Percentiles rank a stretch among this genome's conserved stretches.
Conservation (phyloP, 1,140 invertebrate genomes). For the Macrobrachium rosenbergii region DNA sequence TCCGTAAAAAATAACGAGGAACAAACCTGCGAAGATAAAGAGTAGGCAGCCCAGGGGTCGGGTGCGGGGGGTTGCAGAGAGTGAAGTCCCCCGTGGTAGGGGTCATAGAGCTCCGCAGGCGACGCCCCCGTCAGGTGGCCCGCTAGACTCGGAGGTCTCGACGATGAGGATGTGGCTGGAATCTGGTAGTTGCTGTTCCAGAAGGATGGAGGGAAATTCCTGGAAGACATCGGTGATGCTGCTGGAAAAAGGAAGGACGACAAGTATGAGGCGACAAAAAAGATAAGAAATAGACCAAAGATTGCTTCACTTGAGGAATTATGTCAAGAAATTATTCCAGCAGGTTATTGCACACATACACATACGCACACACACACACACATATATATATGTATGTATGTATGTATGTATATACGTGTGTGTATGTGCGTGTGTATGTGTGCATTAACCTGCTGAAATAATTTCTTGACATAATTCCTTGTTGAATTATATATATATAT, state of each 20-base stretch:
- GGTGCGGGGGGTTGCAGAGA: conserved; percentile 38
- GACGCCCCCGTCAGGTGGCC: conserved; percentile 43
- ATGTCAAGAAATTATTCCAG: too few species aligned
- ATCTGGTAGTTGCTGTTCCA: conserved; percentile 71
- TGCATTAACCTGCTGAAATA: background rate
- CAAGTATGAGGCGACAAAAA: background rate
- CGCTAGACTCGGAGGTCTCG: conserved; percentile 38
- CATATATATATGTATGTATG: conserved; percentile 11
- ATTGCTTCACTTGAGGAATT: too few species aligned
- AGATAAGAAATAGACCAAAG: background rate
- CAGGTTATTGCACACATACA: too few species aligned
- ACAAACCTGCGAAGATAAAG: conserved; percentile 38
- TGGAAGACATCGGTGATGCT: conserved; percentile 70
- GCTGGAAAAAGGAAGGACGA: conserved; percentile 66
- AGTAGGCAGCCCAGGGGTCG: conserved; percentile 46
- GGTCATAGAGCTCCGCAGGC: conserved; percentile 35
- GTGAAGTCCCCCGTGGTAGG: conserved; percentile 47
- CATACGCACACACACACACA: background rate
- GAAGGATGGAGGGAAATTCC: conserved; percentile 71
- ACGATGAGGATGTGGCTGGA: conserved; percentile 37
- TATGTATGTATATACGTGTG: conserved; percentile 9
- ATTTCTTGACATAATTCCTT: background rate
- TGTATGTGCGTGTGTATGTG: conserved; percentile 4
- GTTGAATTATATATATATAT: too few species aligned
- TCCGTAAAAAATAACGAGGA: background rate